Conservation (phyloP, 2,113 vertebrate species). For the Dasyprocta punctata region DNA sequence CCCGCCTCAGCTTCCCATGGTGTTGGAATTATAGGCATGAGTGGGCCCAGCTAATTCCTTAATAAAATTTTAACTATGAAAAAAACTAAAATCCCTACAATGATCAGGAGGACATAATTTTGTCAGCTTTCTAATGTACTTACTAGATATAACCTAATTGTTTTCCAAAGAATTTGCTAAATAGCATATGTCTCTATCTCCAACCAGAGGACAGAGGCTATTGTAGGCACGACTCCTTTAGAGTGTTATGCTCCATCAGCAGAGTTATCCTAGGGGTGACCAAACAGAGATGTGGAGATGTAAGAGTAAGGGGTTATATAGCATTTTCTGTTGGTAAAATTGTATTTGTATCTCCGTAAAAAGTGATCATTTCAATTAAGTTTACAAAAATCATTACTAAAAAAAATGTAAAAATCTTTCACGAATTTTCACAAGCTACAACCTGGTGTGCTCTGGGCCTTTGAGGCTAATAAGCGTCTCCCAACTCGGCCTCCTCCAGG, state of each 20-base stretch:
- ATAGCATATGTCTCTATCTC: neutral
- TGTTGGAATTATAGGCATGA: neutral
- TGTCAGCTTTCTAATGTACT: neutral
- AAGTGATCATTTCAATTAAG: neutral
- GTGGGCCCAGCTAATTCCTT: neutral
- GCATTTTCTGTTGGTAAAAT: neutral
- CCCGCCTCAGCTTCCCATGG: neutral
- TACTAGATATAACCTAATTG: neutral
- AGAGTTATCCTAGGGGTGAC: neutral
- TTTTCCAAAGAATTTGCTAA: neutral
- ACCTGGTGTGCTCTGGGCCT: neutral
- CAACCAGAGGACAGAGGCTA: neutral
- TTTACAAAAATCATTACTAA: neutral
- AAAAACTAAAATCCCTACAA: neutral
- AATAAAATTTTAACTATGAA: slow-evolving; percentile 32
- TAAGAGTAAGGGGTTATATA: neutral
- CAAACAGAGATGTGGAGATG: neutral
- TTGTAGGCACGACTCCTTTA: neutral
- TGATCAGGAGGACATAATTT: neutral
- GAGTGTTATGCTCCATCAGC: neutral
- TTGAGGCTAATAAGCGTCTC: neutral
- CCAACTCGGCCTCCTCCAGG: neutral
- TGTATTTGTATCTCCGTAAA: slow-evolving; percentile 1
- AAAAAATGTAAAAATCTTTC: neutral
- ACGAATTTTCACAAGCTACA: slow-evolving; percentile 14